Conservation (phyloP, 1,140 invertebrate species). For the Hesperophylax magnus region DNA sequence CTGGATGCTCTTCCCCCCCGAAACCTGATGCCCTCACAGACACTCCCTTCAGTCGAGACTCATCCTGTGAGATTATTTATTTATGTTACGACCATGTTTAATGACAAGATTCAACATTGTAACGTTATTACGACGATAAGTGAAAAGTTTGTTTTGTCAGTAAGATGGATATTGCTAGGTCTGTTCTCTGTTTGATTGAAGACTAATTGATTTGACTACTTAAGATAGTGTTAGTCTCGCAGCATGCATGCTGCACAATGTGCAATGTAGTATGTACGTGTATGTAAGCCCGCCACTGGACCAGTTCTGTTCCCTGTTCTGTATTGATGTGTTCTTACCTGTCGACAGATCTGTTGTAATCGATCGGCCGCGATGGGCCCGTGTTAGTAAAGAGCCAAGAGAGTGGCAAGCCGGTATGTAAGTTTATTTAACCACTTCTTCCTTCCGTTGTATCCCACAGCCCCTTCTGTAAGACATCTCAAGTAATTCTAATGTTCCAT, state of each 20-base stretch:
- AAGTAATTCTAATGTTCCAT: constrained; percentile 12
- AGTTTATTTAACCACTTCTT: constrained; percentile 50
- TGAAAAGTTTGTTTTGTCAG: constrained; percentile 1
- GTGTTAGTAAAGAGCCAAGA: constrained; percentile 49
- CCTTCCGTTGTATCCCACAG: constrained; percentile 53
- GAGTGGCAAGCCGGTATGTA: constrained; percentile 55
- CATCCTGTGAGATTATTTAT: constrained; percentile 17
- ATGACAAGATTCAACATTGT: not conserved
- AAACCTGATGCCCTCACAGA: not conserved
- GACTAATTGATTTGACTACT: not conserved
- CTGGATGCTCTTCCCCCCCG: constrained; percentile 60
- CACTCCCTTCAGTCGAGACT: not conserved
- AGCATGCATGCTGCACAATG: constrained; percentile 26
- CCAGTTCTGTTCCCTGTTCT: not conserved
- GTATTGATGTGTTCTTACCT: constrained; percentile 57
- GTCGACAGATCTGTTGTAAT: constrained; percentile 56
- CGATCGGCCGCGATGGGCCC: constrained; percentile 46
- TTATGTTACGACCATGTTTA: constrained; percentile 14
- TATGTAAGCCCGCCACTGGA: not conserved
- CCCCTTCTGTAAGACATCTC: constrained; percentile 24
- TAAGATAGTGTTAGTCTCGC: not conserved
- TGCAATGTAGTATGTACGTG: constrained; percentile 30
- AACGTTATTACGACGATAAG: not conserved
- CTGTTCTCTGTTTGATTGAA: constrained; percentile 8
- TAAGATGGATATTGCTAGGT: not conserved